Percentiles rank a stretch among this genome's conserved stretches.
These are phyloP conservation scores for Anolis sagrei DNA, from an alignment of 2,113 vertebrate species.

Conservation along the genomic window DNA sequence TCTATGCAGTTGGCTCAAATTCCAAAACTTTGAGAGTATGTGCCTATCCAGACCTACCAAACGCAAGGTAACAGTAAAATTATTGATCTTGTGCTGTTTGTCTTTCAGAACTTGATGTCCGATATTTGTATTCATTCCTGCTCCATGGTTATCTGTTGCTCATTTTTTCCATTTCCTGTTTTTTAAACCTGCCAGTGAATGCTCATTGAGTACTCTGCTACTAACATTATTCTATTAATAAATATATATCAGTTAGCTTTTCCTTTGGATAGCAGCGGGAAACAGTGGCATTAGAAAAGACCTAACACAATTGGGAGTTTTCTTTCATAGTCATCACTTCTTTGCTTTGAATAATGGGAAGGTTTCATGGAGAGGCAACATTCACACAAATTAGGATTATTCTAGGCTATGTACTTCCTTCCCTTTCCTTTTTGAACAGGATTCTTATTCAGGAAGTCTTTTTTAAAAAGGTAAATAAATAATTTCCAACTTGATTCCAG, in stretches of 20 bases:
- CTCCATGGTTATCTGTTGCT: slow-evolving; percentile 6
- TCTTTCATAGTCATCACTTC: background rate
- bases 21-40: slow-evolving; percentile 97
- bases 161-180: slow-evolving; percentile 21
- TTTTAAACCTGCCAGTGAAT: fast-evolving
- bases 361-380: background rate
- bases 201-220: background rate
- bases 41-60: slow-evolving; percentile 87
- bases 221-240: background rate
- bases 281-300: background rate
- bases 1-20: slow-evolving; percentile 98
- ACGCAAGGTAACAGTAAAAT: slow-evolving; percentile 78
- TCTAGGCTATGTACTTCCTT: background rate
- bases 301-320: background rate
- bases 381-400: background rate
- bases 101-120: background rate
- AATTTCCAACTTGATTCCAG: background rate
- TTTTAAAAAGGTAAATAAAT: background rate
- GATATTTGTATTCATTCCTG: slow-evolving; percentile 12
- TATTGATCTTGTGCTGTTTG: background rate
- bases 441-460: background rate
- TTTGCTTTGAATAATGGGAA: background rate
- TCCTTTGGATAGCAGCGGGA: background rate
- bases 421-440: background rate
- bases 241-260: background rate